phyloP scores from a whole-genome alignment of 2,113 vertebrate genomes.

The Amia ocellicauda region DNA sequence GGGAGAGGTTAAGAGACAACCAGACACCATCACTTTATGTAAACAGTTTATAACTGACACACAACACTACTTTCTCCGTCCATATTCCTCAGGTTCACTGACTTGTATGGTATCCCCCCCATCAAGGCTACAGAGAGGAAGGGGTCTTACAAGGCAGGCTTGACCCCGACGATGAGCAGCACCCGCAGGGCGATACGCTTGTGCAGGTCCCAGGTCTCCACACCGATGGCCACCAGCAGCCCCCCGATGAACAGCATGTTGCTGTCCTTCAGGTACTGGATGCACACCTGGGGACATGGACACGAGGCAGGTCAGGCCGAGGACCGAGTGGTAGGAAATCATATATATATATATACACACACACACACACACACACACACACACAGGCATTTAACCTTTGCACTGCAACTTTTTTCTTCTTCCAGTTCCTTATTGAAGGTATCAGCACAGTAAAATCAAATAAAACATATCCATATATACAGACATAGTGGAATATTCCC shows the following conservation, averaged over 20 bases:
- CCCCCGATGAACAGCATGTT: slow-evolving; percentile 90
- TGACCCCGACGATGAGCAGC: slow-evolving; percentile 78
- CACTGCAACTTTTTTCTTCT: too few species aligned
- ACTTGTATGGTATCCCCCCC: too few species aligned
- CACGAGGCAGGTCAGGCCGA: neutral
- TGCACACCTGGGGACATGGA: slow-evolving; percentile 67
- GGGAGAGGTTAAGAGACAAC: neutral
- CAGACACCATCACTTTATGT: too few species aligned
- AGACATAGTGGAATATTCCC: too few species aligned
- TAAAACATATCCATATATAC: too few species aligned
- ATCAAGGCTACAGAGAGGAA: too few species aligned
- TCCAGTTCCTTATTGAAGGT: too few species aligned
- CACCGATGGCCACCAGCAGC: slow-evolving; percentile 80
- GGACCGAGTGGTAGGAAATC: neutral
- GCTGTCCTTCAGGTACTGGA: slow-evolving; percentile 81
- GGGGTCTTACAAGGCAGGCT: slow-evolving; percentile 81
- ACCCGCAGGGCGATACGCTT: slow-evolving; percentile 82
- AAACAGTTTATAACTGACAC: too few species aligned
- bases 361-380: slow-evolving; percentile 18
- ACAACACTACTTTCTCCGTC: too few species aligned
- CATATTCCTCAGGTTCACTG: too few species aligned
- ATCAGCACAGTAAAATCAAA: too few species aligned
- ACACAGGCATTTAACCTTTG: slow-evolving; percentile 13
- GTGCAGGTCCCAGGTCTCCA: slow-evolving; percentile 86
- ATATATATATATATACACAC: neutral